Evolutionary conservation across 2,888 invertebrate genomes (phyloP).

Genomic region (Eubasilissa splendida): DNA sequence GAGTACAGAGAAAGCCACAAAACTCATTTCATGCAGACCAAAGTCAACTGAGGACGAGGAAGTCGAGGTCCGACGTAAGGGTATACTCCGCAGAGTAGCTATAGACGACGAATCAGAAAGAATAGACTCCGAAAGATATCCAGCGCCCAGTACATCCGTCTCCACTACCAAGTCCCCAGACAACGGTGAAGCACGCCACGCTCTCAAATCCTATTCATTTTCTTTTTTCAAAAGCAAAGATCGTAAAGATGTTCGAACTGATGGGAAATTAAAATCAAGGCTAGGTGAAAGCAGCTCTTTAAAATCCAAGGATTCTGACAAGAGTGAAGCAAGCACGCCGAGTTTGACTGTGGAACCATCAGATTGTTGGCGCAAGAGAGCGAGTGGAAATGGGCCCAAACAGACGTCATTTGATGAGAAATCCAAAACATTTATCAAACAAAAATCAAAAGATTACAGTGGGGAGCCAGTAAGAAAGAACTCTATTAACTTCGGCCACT

Average conservation of each 20-base stretch:
- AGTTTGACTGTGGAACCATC: slow-evolving; percentile 30
- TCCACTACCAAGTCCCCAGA: not conserved
- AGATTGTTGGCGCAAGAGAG: slow-evolving; percentile 24
- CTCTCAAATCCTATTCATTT: slow-evolving; percentile 45
- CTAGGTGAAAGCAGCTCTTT: not conserved
- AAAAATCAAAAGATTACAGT: slow-evolving; percentile 51
- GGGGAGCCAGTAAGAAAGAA: slow-evolving; percentile 42
- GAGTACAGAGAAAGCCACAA: not conserved
- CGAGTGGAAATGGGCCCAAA: not conserved
- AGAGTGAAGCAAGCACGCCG: slow-evolving; percentile 18
- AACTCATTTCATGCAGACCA: not conserved
- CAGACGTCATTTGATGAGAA: slow-evolving; percentile 47
- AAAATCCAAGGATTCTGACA: slow-evolving; percentile 30
- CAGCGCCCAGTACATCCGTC: not conserved
- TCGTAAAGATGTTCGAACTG: slow-evolving; percentile 34
- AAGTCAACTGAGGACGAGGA: slow-evolving; percentile 35
- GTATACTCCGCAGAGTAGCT: slow-evolving; percentile 25
- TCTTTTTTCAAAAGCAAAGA: slow-evolving; percentile 51
- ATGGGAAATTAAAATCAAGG: slow-evolving; percentile 37
- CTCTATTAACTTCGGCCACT: slow-evolving; percentile 44
- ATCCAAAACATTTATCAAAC: slow-evolving; percentile 45
- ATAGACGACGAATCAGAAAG: slow-evolving; percentile 20
- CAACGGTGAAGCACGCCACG: slow-evolving; percentile 14
- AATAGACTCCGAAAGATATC: slow-evolving; percentile 15
- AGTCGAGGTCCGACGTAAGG: slow-evolving; percentile 18